Evolutionary conservation across 2,888 invertebrate genomes (phyloP).

Genomic region (Abrostola tripartita): DNA sequence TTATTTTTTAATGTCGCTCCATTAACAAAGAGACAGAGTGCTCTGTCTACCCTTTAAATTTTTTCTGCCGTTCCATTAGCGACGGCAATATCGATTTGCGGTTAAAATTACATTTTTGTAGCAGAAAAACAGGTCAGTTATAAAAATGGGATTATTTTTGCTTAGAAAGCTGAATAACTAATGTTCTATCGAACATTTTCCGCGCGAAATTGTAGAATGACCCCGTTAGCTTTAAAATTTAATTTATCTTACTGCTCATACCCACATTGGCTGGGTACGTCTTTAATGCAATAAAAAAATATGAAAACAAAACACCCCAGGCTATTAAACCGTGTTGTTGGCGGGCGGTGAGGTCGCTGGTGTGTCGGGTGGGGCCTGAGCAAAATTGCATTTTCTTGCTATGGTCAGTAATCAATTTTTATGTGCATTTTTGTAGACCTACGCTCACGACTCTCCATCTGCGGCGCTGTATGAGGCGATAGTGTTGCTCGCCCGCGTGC

Average conservation of each 20-base stretch:
- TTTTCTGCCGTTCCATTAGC: slow-evolving; percentile 55
- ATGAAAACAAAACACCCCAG: slow-evolving; percentile 75
- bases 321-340: slow-evolving; percentile 73
- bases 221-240: slow-evolving; percentile 38
- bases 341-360: slow-evolving; percentile 51
- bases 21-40: slow-evolving; percentile 57
- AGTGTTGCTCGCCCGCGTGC: slow-evolving; percentile 10
- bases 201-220: neutral
- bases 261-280: slow-evolving; percentile 56
- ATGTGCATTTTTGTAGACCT: slow-evolving; percentile 81
- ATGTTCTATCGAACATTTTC: neutral
- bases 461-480: slow-evolving; percentile 23
- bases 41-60: slow-evolving; percentile 48
- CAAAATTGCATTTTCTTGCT: slow-evolving; percentile 86
- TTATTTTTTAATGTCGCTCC: slow-evolving; percentile 61
- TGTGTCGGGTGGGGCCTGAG: slow-evolving; percentile 57
- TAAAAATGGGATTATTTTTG: slow-evolving; percentile 12
- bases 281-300: slow-evolving; percentile 75
- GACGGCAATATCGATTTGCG: slow-evolving; percentile 47
- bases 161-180: neutral
- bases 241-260: slow-evolving; percentile 44
- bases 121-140: neutral
- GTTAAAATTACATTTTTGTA: slow-evolving; percentile 22
- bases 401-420: slow-evolving; percentile 86
- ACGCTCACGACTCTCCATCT: slow-evolving; percentile 51